Conservation (phyloP, 2,888 invertebrate genomes). For the Lepetodrilus schrolli region DNA sequence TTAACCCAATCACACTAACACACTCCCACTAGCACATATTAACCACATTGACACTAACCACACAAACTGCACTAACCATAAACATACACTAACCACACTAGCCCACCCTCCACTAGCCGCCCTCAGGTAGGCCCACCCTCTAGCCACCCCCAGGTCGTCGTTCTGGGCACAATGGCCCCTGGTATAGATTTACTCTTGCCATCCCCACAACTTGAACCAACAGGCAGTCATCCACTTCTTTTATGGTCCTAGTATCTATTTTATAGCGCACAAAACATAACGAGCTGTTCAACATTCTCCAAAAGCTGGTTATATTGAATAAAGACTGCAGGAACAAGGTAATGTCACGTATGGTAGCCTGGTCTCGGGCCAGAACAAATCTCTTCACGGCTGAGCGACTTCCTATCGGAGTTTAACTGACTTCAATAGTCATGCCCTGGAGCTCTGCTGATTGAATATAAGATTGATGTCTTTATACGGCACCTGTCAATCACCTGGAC, state of each 20-base stretch:
- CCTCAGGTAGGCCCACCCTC: no score
- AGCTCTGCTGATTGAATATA: neutral
- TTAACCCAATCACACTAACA: no score
- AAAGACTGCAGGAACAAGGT: neutral
- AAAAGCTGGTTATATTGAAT: neutral
- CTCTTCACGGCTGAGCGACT: neutral
- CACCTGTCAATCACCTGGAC: neutral
- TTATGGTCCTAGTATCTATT: constrained; percentile 11
- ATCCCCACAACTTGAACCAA: no score
- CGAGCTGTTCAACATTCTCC: neutral
- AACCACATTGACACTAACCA: no score
- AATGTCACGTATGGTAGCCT: neutral
- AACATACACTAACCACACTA: no score
- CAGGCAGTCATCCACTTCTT: no score
- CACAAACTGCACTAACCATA: no score
- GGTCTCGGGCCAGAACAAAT: neutral
- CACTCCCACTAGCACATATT: no score
- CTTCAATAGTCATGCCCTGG: neutral
- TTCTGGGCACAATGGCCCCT: no score
- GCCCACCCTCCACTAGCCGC: no score
- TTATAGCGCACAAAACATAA: constrained; percentile 21
- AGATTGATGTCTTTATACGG: constrained; percentile 13
- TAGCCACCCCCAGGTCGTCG: no score
- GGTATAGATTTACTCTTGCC: no score
- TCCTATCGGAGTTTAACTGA: neutral